Evolutionary conservation across 1,140 invertebrate genomes (phyloP).

Genomic region (Meloidogyne floridensis): DNA sequence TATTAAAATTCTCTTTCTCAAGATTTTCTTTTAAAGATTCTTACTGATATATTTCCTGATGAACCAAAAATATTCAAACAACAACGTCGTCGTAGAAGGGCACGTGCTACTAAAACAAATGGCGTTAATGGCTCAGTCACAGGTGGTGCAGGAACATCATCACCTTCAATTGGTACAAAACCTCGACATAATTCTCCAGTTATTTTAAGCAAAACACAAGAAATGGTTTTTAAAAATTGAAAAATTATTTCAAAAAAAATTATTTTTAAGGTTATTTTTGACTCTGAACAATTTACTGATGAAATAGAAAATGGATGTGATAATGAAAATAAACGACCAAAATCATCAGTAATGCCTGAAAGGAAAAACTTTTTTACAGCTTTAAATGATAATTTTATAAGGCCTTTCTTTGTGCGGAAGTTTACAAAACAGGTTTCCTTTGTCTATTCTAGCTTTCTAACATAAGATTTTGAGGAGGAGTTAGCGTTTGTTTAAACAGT

Average conservation of each 20-base stretch:
- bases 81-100: constrained; percentile 17
- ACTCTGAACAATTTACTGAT: constrained; percentile 48
- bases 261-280: constrained; percentile 36
- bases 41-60: constrained; percentile 48
- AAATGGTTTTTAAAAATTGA: constrained; percentile 40
- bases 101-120: constrained; percentile 23
- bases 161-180: neutral
- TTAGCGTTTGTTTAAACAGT: too few species aligned
- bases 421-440: constrained; percentile 48
- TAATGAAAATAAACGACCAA: constrained; percentile 26
- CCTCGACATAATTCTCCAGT: constrained; percentile 42
- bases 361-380: constrained; percentile 47
- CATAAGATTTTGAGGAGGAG: too few species aligned
- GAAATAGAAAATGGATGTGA: constrained; percentile 34
- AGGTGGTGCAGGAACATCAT: neutral
- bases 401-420: constrained; percentile 51
- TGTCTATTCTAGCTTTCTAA: neutral
- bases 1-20: constrained; percentile 15
- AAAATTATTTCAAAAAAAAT: neutral
- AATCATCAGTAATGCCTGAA: constrained; percentile 33
- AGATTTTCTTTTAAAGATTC: constrained; percentile 23
- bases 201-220: constrained; percentile 53
- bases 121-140: neutral
- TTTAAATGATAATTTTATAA: constrained; percentile 47
- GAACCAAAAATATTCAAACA: constrained; percentile 31